Base-by-base conservation (phyloP, 2,888 invertebrate genomes). In the Hyposoter didymator region DNA sequence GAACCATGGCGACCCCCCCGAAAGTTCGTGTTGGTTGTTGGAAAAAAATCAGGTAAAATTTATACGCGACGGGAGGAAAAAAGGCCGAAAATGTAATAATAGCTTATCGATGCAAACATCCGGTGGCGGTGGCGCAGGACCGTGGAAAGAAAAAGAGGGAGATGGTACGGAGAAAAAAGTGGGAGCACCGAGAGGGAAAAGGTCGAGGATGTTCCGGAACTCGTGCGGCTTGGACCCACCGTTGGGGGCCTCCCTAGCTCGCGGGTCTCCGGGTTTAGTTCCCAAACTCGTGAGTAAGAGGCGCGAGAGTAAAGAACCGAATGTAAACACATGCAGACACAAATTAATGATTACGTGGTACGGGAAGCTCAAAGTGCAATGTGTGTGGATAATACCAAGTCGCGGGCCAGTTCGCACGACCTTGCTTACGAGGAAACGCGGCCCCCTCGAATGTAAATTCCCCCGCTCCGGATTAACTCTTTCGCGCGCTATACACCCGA, bases 401-500 rank as follows among this genome's bases (percentile, higher is more conserved):
- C 47, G 55, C 64, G 70, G 64, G 82, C 75, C 55, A 78, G 70
- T 85, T 85, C 85, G 82, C 85, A 85, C 85, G 85, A 85, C 82
- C 85, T 82, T 85, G 78, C 78, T 78, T 70, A 72, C 35, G 64
- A 62, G 67, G 32, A 59, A 72, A 72, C 39, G 39, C 39, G 39
- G 47, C 35, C 35, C 78, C 66, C 66, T 70, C 55, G 70, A 78
- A 78, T 82, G 19, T 1, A 22, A 55, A 64, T 55, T 66, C 72
- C 14, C 49, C 17, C 39, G 22, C n/a, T n/a, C 45, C 45, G 14
- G 45, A 72, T 78, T 55, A 43, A 52, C 62, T 59, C 74, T 66
- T 62, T 75, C 39, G 73, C 39, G 73, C 39, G 55, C 73, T 59
- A 14, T 14, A 49, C 72, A 62, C 7, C 72, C 52, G 52, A 59